phyloP scores from a whole-genome alignment of 2,797 vertebrate genomes.

The Danio albolineatus region DNA sequence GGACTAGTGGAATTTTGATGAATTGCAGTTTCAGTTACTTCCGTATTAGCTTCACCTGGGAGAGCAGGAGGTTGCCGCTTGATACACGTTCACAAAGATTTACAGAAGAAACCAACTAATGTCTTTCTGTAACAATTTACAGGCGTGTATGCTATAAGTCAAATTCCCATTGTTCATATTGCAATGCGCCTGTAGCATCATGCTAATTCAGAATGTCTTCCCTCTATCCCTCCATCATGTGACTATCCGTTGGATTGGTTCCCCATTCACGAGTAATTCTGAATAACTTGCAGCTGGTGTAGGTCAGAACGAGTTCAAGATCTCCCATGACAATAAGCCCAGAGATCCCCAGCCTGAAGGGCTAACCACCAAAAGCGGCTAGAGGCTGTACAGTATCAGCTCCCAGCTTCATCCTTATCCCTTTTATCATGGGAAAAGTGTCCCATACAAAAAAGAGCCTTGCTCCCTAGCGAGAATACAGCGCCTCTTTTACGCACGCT shows the following conservation, averaged over 20 bases:
- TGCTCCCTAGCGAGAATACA: background rate
- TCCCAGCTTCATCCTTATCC: conserved; percentile 26
- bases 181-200: too few species aligned
- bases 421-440: conserved; percentile 19
- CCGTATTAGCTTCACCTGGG: too few species aligned
- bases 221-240: conserved; percentile 43
- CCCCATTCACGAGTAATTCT: conserved; percentile 59
- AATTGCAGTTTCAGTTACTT: too few species aligned
- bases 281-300: conserved; percentile 69
- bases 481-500: background rate
- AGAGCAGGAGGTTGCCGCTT: too few species aligned
- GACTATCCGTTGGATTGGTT: conserved; percentile 31
- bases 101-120: too few species aligned
- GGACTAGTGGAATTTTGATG: too few species aligned
- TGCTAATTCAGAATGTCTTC: background rate
- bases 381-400: conserved; percentile 32
- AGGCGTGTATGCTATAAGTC: too few species aligned
- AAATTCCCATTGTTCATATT: too few species aligned
- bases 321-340: conserved; percentile 72
- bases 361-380: conserved; percentile 42
- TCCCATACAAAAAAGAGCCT: background rate
- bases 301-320: conserved; percentile 75
- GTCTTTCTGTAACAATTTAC: too few species aligned
- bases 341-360: conserved; percentile 63
- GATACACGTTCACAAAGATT: too few species aligned